Evolutionary conservation across 2,888 invertebrate species (phyloP).

Genomic region (Drosophila imparisetae): DNA sequence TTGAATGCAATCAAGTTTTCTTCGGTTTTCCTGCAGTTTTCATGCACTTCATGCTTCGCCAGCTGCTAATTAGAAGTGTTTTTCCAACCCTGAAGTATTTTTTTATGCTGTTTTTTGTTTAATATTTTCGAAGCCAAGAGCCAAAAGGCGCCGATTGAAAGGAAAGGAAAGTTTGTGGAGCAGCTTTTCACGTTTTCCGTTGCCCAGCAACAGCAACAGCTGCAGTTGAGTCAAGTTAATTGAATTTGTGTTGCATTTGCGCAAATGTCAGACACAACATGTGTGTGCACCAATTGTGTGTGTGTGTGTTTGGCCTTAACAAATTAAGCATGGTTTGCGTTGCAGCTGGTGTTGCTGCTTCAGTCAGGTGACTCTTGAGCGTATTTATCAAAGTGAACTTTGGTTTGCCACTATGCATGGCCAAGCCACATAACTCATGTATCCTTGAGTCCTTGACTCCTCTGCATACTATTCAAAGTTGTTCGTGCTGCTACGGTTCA

Average conservation of each 20-base stretch:
- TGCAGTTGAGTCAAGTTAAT: constrained; percentile 57
- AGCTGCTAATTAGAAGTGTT: constrained; percentile 56
- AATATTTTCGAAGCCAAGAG: constrained; percentile 30
- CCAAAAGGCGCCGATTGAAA: constrained; percentile 11
- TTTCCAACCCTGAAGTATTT: neutral
- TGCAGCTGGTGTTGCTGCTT: constrained; percentile 30
- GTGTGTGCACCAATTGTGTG: constrained; percentile 10
- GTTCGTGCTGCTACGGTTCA: neutral
- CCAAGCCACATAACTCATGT: constrained; percentile 57
- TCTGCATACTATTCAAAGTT: neutral
- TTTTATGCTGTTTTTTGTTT: neutral
- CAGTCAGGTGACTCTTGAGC: constrained; percentile 55
- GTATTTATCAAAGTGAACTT: constrained; percentile 67
- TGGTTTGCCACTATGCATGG: constrained; percentile 65
- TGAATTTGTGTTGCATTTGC: constrained; percentile 69
- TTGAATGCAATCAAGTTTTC: constrained; percentile 21
- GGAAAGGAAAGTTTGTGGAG: constrained; percentile 6
- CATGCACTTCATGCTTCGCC: constrained; percentile 9
- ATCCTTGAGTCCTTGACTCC: constrained; percentile 23
- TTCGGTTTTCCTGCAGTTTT: constrained; percentile 12
- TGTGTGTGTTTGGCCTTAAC: constrained; percentile 44
- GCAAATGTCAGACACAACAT: constrained; percentile 47
- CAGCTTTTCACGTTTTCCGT: constrained; percentile 51
- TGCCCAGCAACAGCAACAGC: constrained; percentile 43
- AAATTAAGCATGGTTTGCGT: constrained; percentile 70